Evolutionary conservation across 2,888 invertebrate species (phyloP), one percentile per base, ranked within the genome.

Genomic region (Amblyjoppa fuscipennis): DNA sequence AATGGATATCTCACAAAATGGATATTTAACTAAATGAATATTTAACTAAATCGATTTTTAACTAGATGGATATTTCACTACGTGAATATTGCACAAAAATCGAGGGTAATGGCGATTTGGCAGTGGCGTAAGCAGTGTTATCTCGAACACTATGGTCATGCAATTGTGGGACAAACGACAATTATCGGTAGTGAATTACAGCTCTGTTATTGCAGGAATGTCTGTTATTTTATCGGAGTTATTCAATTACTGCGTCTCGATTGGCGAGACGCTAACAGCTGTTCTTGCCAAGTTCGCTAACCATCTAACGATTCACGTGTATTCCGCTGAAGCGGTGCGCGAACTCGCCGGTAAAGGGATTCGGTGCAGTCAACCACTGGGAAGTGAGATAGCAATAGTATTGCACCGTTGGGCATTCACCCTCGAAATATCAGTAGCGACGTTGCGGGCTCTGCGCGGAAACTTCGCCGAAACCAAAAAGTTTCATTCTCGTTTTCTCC

Each of bases 401-500:
- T 81, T 69, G 64, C 69, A 78, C 66, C 85, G 69, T 75, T 25
- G 69, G 71, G 74, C 83, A 66, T 76, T 84, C 38, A 20, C 53
- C 69, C 59, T 20, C 71, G 71, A 71, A 81, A 81, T 78, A 82
- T 82, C 66, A 81, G 71, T 31, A 61, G 61, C 31, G 73, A 71
- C 68, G 28, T 59, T 49, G 64, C 51, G 75, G 28, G 34, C 45
- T n/a, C 28, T 9, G 49, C 45, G 49, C 41, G 41, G 28, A 69
- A 81, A 84, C 77, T 84, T 81, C 69, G 13, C 20, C 61, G 45
- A 66, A 87, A 86, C 73, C 71, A 68, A 84, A 81, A 78, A 81
- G 45, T 79, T 74, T 77, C 69, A 68, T 84, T 68, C 73, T 25
- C 28, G 41, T 49, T 41, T 61, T 56, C 66, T 49, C 64, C 68